Percentiles rank a stretch among this genome's conserved stretches.
phyloP scores from a whole-genome alignment of 2,797 vertebrate species.

The Anableps anableps region DNA sequence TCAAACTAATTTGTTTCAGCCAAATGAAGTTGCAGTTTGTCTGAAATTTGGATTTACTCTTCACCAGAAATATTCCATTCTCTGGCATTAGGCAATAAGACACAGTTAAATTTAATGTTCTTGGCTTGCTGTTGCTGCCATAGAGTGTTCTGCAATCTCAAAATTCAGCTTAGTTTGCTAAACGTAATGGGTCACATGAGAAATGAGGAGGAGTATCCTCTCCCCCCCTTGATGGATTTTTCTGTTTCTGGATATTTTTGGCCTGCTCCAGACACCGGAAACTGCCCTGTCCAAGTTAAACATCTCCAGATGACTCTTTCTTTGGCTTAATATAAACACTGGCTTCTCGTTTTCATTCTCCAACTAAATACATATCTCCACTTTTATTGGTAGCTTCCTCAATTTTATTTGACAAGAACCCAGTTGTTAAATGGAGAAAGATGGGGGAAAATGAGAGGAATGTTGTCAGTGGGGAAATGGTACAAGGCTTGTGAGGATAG shows the following conservation, averaged over 20 bases:
- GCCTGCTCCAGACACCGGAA: constrained; percentile 79
- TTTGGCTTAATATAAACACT: constrained; percentile 69
- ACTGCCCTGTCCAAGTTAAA: constrained; percentile 83
- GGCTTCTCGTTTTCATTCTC: constrained; percentile 48
- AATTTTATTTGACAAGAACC: constrained; percentile 72
- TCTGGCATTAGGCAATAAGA: constrained; percentile 38
- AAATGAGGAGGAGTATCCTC: constrained; percentile 61
- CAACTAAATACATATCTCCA: constrained; percentile 66
- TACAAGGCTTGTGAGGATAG: constrained; percentile 32
- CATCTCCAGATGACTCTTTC: constrained; percentile 81
- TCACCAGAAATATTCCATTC: constrained; percentile 22
- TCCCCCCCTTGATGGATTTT: constrained; percentile 56
- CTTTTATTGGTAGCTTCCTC: constrained; percentile 78
- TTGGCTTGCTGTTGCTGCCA: constrained; percentile 33
- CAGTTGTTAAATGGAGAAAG: constrained; percentile 68
- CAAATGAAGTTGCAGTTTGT: constrained; percentile 13
- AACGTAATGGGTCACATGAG: constrained; percentile 65
- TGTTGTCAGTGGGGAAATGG: constrained; percentile 7
- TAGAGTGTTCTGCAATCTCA: constrained; percentile 20
- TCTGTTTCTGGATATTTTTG: constrained; percentile 77
- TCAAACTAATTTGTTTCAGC: constrained; percentile 6
- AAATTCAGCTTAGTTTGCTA: constrained; percentile 53
- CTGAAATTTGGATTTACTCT: constrained; percentile 20
- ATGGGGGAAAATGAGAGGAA: constrained; percentile 11
- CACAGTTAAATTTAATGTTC: constrained; percentile 33